phyloP scores from a whole-genome alignment of 2,888 invertebrate genomes.

The Leptinotarsa tumamoca region DNA sequence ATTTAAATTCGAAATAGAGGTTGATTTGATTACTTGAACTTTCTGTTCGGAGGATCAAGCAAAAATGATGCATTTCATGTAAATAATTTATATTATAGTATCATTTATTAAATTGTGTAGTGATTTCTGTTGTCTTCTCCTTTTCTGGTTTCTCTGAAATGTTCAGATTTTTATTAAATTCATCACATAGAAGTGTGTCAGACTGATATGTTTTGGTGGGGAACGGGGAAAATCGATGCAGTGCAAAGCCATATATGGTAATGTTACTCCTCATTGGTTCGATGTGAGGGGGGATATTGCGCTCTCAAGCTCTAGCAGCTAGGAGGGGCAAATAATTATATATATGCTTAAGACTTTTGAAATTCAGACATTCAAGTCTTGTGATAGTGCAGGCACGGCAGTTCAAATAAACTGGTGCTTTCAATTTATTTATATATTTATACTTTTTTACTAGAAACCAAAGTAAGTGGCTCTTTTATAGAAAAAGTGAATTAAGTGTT shows the following conservation, averaged over 20 bases:
- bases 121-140: slow-evolving; percentile 22
- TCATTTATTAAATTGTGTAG: slow-evolving; percentile 28
- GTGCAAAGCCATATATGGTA: slow-evolving; percentile 84
- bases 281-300: slow-evolving; percentile 54
- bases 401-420: slow-evolving; percentile 54
- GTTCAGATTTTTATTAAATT: slow-evolving; percentile 48
- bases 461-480: slow-evolving; percentile 52
- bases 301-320: slow-evolving; percentile 62
- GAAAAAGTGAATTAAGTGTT: slow-evolving; percentile 40
- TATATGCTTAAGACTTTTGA: slow-evolving; percentile 63
- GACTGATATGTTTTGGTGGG: slow-evolving; percentile 48
- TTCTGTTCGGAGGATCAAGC: not conserved
- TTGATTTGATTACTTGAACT: not conserved
- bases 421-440: slow-evolving; percentile 52
- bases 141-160: slow-evolving; percentile 45
- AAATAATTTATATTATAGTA: slow-evolving; percentile 19
- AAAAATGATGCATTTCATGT: slow-evolving; percentile 5
- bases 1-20: not conserved
- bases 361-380: slow-evolving; percentile 61
- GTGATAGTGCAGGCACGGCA: slow-evolving; percentile 60
- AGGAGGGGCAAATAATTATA: slow-evolving; percentile 71
- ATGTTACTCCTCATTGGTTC: slow-evolving; percentile 77
- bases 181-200: slow-evolving; percentile 55
- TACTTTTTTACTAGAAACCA: slow-evolving; percentile 55
- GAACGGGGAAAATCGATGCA: slow-evolving; percentile 69